phyloP scores from a whole-genome alignment of 2,888 invertebrate genomes.

The Luperina nickerlii region DNA sequence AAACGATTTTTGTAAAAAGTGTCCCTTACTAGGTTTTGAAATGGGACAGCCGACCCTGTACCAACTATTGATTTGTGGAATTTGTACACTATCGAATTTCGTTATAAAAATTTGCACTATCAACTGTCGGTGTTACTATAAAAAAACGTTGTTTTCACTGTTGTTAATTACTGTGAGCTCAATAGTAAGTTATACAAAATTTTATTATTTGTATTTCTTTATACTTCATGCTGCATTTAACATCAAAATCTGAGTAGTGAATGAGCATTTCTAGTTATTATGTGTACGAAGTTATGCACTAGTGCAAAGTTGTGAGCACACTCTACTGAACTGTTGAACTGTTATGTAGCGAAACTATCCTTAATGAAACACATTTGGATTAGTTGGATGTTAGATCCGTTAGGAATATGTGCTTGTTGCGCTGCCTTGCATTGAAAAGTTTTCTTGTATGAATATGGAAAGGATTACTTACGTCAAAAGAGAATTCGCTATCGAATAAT shows the following conservation, averaged over 20 bases:
- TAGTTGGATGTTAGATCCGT: constrained; percentile 24
- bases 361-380: constrained; percentile 25
- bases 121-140: not conserved
- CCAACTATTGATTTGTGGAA: not conserved
- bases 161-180: no score
- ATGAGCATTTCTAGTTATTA: constrained; percentile 1
- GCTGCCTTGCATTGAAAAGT: constrained; percentile 12
- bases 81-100: not conserved
- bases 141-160: not conserved
- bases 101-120: not conserved
- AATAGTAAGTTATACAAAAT: not conserved
- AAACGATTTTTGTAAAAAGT: no score
- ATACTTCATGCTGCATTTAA: not conserved
- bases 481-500: not conserved
- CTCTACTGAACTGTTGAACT: constrained; percentile 12
- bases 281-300: constrained; percentile 20
- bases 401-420: not conserved
- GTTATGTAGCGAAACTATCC: constrained; percentile 36
- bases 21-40: no score
- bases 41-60: no score
- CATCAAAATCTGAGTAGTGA: not conserved
- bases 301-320: constrained; percentile 29
- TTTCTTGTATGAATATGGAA: not conserved
- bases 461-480: not conserved
- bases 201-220: not conserved